Conservation (phyloP, 2,888 invertebrate species). For the Trichogramma dendrolimi region DNA sequence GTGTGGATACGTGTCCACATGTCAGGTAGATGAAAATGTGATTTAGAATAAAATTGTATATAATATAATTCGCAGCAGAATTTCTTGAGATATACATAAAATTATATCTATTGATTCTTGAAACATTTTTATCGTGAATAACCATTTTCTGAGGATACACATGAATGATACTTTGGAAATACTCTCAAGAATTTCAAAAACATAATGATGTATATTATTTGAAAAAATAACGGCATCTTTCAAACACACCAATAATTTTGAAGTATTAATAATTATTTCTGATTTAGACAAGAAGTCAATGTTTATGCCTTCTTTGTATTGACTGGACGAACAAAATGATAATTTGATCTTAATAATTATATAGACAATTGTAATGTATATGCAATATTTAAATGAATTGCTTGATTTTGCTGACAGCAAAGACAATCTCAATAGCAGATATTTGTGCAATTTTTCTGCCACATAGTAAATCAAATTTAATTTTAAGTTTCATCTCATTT, state of each 20-base stretch:
- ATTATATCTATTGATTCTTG: not conserved
- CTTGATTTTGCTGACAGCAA: conserved; percentile 7
- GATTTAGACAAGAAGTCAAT: not conserved
- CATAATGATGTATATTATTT: too few relatives aligned
- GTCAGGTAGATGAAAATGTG: not conserved
- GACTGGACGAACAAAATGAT: too few relatives aligned
- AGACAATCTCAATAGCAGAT: not conserved
- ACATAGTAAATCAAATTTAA: not conserved
- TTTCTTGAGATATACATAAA: not conserved
- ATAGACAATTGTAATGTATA: conserved; percentile 9
- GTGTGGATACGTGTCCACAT: not conserved
- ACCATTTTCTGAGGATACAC: too few relatives aligned
- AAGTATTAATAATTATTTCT: conserved; percentile 10
- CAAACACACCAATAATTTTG: too few relatives aligned
- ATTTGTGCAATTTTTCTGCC: conserved; percentile 14
- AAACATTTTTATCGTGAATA: not conserved
- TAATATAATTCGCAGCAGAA: not conserved
- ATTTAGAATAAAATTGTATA: conserved; percentile 5
- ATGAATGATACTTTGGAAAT: too few relatives aligned
- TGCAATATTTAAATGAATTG: not conserved
- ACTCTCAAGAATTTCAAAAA: too few relatives aligned
- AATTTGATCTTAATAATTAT: not conserved
- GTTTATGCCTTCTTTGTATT: too few relatives aligned
- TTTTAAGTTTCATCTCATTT: too few relatives aligned
- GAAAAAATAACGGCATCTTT: too few relatives aligned